Evolutionary conservation across 2,113 vertebrate genomes (phyloP).

Genomic region (Mobula hypostoma): DNA sequence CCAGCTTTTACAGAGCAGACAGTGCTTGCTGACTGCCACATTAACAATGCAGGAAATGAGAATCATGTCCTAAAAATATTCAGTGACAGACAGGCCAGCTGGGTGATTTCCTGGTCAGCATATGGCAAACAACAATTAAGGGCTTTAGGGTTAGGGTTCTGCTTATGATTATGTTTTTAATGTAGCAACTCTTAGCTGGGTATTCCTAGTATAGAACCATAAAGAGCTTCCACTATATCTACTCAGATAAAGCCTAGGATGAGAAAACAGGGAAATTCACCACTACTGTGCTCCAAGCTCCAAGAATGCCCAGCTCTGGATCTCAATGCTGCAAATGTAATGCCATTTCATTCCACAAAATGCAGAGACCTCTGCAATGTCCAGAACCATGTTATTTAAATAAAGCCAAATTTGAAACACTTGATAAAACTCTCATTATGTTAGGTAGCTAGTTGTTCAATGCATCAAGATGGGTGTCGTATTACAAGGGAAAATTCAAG

Average conservation of each 20-base stretch:
- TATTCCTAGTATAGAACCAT: background rate
- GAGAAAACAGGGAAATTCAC: background rate
- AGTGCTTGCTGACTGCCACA: background rate
- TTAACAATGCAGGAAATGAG: background rate
- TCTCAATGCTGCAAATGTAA: background rate
- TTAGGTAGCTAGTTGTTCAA: background rate
- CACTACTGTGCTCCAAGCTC: background rate
- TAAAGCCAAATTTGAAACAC: background rate
- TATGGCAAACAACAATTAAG: background rate
- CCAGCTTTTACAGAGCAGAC: background rate
- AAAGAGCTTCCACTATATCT: background rate
- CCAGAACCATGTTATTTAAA: background rate
- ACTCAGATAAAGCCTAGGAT: background rate
- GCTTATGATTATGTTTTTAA: background rate
- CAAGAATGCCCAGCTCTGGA: background rate
- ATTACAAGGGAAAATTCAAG: background rate
- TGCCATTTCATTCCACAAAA: background rate
- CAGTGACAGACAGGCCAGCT: background rate
- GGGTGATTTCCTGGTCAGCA: background rate
- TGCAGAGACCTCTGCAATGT: background rate
- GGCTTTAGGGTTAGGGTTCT: background rate
- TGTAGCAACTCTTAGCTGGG: background rate
- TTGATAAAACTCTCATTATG: background rate
- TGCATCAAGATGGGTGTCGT: background rate
- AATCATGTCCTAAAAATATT: background rate